Evolutionary conservation across 2,888 invertebrate species (phyloP).

Genomic region (Napeogenes inachia): DNA sequence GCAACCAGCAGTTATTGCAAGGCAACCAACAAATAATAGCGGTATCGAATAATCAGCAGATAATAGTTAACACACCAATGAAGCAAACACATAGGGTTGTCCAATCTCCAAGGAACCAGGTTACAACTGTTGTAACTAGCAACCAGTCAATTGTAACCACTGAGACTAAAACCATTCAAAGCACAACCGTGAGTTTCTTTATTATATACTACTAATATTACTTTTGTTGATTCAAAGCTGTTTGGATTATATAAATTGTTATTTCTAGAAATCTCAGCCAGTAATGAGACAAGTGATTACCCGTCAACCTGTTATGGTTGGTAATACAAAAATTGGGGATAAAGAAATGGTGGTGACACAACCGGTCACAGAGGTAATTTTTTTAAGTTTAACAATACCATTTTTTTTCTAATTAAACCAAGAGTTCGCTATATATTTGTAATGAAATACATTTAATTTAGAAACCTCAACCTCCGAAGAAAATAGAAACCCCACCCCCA

Average conservation of each 20-base stretch:
- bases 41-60: conserved; percentile 65
- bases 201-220: background rate
- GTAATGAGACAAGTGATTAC: conserved; percentile 66
- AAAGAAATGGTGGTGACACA: conserved; percentile 63
- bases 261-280: conserved; percentile 48
- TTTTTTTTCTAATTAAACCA: background rate
- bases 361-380: conserved; percentile 49
- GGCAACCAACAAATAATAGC: conserved; percentile 62
- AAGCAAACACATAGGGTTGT: conserved; percentile 58
- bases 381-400: background rate
- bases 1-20: conserved; percentile 52
- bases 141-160: conserved; percentile 23
- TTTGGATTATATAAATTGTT: conserved; percentile 1
- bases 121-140: conserved; percentile 35
- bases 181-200: conserved; percentile 41
- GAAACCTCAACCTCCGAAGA: conserved; percentile 46
- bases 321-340: conserved; percentile 69
- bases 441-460: background rate
- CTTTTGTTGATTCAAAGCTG: background rate
- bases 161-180: conserved; percentile 55
- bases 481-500: conserved; percentile 45
- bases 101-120: conserved; percentile 53
- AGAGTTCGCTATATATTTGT: too few relatives aligned
- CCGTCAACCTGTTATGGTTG: conserved; percentile 69
- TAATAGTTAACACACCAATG: conserved; percentile 61